Evolutionary conservation across 2,888 invertebrate species (phyloP).

Genomic region (Caenorhabditis zanzibari): DNA sequence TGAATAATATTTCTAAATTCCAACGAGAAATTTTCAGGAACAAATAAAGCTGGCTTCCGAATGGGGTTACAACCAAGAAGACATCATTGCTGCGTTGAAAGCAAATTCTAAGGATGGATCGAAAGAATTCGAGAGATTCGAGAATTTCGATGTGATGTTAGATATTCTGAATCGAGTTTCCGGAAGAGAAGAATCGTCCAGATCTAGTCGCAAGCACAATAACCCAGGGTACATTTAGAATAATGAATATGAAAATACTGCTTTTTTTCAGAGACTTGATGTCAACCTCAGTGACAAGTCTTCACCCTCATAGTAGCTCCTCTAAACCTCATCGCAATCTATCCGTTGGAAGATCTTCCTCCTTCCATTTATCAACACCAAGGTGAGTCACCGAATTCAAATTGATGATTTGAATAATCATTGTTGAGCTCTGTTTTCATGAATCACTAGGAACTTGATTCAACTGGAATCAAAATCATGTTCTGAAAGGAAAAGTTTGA

Average conservation of each 20-base stretch:
- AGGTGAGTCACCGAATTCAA: conserved; percentile 27
- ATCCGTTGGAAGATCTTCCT: conserved; percentile 55
- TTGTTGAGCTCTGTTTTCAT: neutral
- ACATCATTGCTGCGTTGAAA: conserved; percentile 62
- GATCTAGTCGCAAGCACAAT: conserved; percentile 18
- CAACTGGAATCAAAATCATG: too few relatives aligned
- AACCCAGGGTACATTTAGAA: conserved; percentile 45
- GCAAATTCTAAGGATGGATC: conserved; percentile 46
- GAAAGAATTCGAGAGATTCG: conserved; percentile 65
- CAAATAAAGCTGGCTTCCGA: conserved; percentile 65
- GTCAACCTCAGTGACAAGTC: conserved; percentile 49
- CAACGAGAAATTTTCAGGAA: conserved; percentile 29
- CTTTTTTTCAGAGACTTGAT: conserved; percentile 57
- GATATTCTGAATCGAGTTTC: conserved; percentile 65
- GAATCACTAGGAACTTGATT: neutral
- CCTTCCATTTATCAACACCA: conserved; percentile 59
- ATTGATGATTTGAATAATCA: too few relatives aligned
- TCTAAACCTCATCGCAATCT: conserved; percentile 43
- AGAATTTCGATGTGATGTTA: conserved; percentile 69
- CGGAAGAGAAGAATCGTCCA: conserved; percentile 30
- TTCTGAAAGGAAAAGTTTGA: too few relatives aligned
- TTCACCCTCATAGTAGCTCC: conserved; percentile 40
- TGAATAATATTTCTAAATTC: neutral
- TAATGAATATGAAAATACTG: too few relatives aligned
- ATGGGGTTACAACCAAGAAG: conserved; percentile 66